Evolutionary conservation across 2,113 vertebrate species (phyloP).

Genomic region (Xiphorhynchus elegans): DNA sequence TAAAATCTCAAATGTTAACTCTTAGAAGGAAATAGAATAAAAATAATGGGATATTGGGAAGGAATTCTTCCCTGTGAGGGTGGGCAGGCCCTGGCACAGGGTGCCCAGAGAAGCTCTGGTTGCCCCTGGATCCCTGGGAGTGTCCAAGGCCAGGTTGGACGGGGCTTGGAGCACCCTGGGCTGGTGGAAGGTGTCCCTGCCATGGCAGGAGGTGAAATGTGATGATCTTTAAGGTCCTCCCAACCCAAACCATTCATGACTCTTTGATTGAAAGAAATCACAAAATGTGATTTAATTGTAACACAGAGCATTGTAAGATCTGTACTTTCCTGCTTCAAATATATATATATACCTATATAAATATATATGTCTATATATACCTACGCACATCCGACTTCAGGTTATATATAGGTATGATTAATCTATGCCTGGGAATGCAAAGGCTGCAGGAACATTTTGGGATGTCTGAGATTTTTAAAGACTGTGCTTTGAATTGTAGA

Average conservation of each 20-base stretch:
- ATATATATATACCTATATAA: background rate
- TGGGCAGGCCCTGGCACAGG: background rate
- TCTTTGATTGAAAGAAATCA: background rate
- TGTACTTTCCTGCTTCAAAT: background rate
- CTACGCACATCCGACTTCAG: background rate
- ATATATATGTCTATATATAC: background rate
- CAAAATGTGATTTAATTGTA: background rate
- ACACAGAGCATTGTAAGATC: background rate
- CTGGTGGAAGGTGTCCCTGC: no score
- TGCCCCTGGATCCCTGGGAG: background rate
- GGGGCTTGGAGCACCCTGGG: no score
- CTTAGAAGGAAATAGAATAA: background rate
- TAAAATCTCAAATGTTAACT: background rate
- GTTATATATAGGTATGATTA: background rate
- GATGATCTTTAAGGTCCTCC: rapidly evolving
- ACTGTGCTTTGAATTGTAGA: background rate
- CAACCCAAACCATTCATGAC: background rate
- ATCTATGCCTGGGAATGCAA: background rate
- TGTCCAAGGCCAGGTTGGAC: background rate
- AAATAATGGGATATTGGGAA: background rate
- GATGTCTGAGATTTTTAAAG: background rate
- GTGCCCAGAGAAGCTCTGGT: background rate
- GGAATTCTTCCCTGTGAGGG: rapidly evolving
- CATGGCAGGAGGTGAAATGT: background rate
- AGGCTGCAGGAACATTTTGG: background rate